These are phyloP conservation scores for Forbesichthys papilliferus DNA, from an alignment of 2,113 vertebrate species.

Conservation along the genomic window DNA sequence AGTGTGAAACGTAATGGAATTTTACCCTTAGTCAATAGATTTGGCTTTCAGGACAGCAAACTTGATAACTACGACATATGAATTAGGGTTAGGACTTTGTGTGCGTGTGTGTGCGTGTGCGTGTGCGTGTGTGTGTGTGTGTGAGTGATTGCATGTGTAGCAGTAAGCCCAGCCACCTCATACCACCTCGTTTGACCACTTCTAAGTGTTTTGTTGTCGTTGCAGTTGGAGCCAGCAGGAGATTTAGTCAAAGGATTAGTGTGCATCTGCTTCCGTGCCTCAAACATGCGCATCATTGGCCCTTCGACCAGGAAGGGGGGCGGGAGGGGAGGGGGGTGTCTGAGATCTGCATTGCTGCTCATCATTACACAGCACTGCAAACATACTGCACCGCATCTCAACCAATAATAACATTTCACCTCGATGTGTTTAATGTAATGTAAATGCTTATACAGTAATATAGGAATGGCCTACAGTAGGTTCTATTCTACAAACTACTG, in stretches of 20 bases:
- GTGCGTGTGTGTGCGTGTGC: conserved; percentile 10
- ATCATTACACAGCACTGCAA: conserved; percentile 14
- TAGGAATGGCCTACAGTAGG: too few species aligned
- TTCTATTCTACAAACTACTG: too few species aligned
- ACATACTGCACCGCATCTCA: too few species aligned
- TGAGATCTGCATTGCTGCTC: conserved; percentile 19
- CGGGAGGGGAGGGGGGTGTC: conserved; percentile 1
- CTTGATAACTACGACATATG: conserved; percentile 4
- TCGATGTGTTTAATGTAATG: too few species aligned
- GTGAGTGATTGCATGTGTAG: not conserved
- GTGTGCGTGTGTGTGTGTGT: conserved; percentile 15
- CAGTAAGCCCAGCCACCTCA: not conserved
- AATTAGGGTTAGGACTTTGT: conserved; percentile 17
- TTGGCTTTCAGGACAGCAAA: conserved; percentile 12
- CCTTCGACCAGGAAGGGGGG: conserved; percentile 15
- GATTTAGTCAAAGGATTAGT: conserved; percentile 71
- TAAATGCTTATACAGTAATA: too few species aligned
- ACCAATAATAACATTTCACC: too few species aligned
- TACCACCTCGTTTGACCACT: conserved; percentile 41
- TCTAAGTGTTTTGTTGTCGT: conserved; percentile 33
- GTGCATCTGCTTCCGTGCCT: conserved; percentile 58
- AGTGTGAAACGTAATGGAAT: conserved; percentile 14
- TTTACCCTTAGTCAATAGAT: conserved; percentile 27
- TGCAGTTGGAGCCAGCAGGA: conserved; percentile 45
- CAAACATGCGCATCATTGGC: conserved; percentile 31